Conservation (phyloP, 2,797 vertebrate genomes). For the Lagorchestes hirsutus region DNA sequence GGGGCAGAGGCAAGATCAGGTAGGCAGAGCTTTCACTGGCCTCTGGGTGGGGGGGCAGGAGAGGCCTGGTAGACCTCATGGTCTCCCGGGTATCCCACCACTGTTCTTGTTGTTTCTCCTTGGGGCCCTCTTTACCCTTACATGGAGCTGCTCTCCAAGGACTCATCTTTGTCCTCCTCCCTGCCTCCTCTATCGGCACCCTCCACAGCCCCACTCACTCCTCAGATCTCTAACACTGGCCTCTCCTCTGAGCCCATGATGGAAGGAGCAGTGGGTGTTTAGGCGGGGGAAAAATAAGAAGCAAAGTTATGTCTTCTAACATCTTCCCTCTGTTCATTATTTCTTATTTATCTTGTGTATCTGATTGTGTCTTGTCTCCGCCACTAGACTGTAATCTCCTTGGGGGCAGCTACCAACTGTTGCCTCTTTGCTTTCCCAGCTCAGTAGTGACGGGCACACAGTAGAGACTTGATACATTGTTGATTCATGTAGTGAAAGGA, state of each 20-base stretch:
- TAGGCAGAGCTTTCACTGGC: background rate
- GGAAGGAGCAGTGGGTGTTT: background rate
- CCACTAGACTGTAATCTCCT: background rate
- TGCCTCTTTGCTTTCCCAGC: background rate
- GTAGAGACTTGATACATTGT: background rate
- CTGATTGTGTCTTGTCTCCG: background rate
- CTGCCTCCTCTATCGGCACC: background rate
- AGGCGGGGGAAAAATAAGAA: rapidly evolving
- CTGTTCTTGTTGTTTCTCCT: too few relatives aligned
- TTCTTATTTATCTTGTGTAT: background rate
- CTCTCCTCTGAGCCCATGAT: background rate
- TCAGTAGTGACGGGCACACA: background rate
- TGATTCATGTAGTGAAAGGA: background rate
- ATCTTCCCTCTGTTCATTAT: background rate
- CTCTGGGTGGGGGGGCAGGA: background rate
- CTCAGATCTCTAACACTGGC: background rate
- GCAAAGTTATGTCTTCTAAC: background rate
- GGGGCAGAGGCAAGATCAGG: background rate
- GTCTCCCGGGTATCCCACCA: background rate
- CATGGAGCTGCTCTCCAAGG: background rate
- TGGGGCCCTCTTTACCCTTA: background rate
- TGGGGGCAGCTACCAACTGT: background rate
- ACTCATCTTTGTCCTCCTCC: background rate
- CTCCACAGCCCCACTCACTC: background rate
- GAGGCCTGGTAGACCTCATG: background rate